Conservation (phyloP, 2,797 vertebrate species). For the Bradypus variegatus region DNA sequence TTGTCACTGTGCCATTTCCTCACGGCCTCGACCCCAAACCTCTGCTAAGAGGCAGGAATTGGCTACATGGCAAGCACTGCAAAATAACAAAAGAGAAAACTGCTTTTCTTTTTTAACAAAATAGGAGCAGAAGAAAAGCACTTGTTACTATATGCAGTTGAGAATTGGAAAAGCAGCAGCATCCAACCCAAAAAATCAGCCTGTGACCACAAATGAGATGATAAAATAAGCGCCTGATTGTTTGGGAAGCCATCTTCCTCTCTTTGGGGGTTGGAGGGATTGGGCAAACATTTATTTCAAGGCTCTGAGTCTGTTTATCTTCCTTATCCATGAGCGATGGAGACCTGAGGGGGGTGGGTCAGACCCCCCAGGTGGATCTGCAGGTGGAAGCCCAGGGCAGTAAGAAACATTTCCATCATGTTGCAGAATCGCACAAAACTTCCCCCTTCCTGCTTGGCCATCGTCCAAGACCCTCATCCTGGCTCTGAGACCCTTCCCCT, state of each 20-base stretch:
- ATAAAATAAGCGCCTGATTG: conserved; percentile 23
- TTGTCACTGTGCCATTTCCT: conserved; percentile 39
- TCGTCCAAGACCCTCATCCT: neutral
- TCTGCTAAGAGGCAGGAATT: conserved; percentile 37
- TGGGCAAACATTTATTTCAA: neutral
- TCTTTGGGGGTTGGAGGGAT: neutral
- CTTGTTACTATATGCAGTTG: conserved; percentile 40
- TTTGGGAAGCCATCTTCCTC: neutral
- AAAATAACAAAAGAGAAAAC: neutral
- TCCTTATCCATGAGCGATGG: accelerated
- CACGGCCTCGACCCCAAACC: conserved; percentile 40
- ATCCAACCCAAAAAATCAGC: conserved; percentile 29
- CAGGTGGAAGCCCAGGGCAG: neutral
- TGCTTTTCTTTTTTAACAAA: neutral
- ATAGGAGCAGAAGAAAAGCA: conserved; percentile 35
- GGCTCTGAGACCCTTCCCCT: neutral
- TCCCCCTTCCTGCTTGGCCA: neutral
- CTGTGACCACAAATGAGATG: conserved; percentile 15
- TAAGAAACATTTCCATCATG: accelerated
- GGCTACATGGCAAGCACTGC: conserved; percentile 39
- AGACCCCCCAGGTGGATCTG: neutral
- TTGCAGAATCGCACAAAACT: accelerated
- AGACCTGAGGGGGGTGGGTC: too few relatives aligned
- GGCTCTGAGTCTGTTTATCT: neutral
- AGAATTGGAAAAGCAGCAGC: conserved; percentile 38